Evolutionary conservation across 2,888 invertebrate species (phyloP), one percentile per base, ranked within the genome.

Genomic region (Tanypteryx hageni): DNA sequence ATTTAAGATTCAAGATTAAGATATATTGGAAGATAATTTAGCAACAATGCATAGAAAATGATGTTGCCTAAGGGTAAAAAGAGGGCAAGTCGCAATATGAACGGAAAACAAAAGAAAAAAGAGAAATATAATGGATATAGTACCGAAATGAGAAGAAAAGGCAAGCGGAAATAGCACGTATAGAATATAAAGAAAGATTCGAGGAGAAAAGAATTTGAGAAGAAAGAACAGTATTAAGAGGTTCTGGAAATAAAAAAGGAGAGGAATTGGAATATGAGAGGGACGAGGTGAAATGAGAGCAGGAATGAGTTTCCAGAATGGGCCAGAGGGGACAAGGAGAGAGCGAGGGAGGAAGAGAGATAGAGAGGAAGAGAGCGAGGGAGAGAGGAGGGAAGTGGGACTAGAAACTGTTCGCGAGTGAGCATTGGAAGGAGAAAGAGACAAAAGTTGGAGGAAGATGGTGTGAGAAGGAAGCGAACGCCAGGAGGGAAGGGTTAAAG

Each of bases 231-330:
- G 76, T 76, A 22, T 76, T 76, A 76, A 76, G 27, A 22, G 76
- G 44, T 44, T 5, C 44, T 5, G 44, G 68, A 68, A n/a, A n/a
- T 0, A 64, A 68, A 68, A 22, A 18, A 64, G 44, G 14, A n/a
- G 64, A 64, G 64, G 64, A 76, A 76, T 76, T 76, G 76, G 76
- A 76, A 76, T 76, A 22, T 76, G 76, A 76, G 76, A 76, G 76
- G 76, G 5, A 2, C 18, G 76, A 76, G n/a, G 76, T 22, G 76
- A 22, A 4, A 22, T 8, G 22, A n/a, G 44, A 44, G 44, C 5
- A 44, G 44, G 76, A 76, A 22, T 27, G 27, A 76, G 76, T 27
- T 76, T 7, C 22, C n/a, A n/a, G 61, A 61, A 61, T 61, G 64
- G 2, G 11, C 9, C 27, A 8, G 27, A 76, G 27, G 76, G 27